phyloP scores from a whole-genome alignment of 2,888 invertebrate genomes.

The Acrocyrtus sp. region DNA sequence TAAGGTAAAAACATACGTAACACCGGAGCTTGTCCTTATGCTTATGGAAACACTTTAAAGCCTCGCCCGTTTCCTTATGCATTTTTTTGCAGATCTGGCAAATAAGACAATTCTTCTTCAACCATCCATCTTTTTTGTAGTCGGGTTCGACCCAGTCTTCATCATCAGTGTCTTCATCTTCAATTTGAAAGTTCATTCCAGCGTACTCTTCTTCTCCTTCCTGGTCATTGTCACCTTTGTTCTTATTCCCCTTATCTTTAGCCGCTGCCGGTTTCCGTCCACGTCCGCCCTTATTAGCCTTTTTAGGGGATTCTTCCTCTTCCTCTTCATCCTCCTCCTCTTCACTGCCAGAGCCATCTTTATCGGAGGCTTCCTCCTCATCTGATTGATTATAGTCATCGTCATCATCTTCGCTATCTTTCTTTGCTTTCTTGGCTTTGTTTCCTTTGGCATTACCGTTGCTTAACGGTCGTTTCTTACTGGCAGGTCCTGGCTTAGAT shows the following conservation, averaged over 20 bases:
- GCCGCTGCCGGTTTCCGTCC: background rate
- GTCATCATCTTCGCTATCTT: constrained; percentile 1
- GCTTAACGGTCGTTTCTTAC: background rate
- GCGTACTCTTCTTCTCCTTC: background rate
- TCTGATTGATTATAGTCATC: constrained; percentile 1
- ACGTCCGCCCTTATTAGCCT: background rate
- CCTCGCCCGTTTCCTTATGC: background rate
- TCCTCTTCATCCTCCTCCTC: constrained; percentile 25
- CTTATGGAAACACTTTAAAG: constrained; percentile 30
- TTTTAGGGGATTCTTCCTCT: background rate
- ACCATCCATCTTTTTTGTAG: constrained; percentile 31
- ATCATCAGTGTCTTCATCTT: background rate
- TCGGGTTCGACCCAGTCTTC: constrained; percentile 16
- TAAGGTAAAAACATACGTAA: constrained; percentile 54
- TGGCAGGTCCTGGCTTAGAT: background rate
- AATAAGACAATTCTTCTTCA: constrained; percentile 29
- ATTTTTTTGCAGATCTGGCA: constrained; percentile 31
- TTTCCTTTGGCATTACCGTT: background rate
- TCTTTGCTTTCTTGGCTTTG: constrained; percentile 5
- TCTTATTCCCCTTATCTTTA: background rate
- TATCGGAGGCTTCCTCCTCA: background rate
- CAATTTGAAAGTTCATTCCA: background rate
- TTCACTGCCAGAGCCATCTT: background rate
- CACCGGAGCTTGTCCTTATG: constrained; percentile 47
- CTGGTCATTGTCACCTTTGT: constrained; percentile 6